phyloP scores from a whole-genome alignment of 2,888 invertebrate genomes.

The Ophioninae sp. region DNA sequence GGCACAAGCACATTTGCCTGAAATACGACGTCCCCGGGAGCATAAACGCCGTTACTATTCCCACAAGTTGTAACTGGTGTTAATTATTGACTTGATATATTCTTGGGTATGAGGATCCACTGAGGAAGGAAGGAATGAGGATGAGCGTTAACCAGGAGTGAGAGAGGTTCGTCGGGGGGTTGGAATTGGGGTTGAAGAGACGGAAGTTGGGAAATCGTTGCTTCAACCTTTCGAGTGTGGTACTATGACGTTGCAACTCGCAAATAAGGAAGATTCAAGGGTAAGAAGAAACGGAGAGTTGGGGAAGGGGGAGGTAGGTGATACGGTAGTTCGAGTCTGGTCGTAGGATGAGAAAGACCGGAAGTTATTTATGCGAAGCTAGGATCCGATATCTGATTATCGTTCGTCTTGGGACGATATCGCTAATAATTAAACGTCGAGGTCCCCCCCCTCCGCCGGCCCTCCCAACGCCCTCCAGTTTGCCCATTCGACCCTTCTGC shows the following conservation, averaged over 20 bases:
- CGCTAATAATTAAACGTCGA: slow-evolving; percentile 77
- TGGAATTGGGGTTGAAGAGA: slow-evolving; percentile 37
- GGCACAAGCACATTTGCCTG: slow-evolving; percentile 79
- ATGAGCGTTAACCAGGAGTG: slow-evolving; percentile 18
- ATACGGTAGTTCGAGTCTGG: slow-evolving; percentile 56
- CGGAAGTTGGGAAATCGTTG: slow-evolving; percentile 56
- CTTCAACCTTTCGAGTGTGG: slow-evolving; percentile 35
- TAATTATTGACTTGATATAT: slow-evolving; percentile 80
- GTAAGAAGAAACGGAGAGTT: slow-evolving; percentile 1
- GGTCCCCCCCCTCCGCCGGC: slow-evolving; percentile 52
- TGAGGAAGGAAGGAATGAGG: slow-evolving; percentile 41
- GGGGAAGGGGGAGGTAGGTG: slow-evolving; percentile 25
- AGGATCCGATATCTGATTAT: slow-evolving; percentile 78
- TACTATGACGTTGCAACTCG: slow-evolving; percentile 47
- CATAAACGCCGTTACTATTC: slow-evolving; percentile 80
- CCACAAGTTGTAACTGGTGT: slow-evolving; percentile 81
- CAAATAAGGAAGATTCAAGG: slow-evolving; percentile 24
- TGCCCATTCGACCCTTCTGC: slow-evolving; percentile 51
- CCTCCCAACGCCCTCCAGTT: slow-evolving; percentile 38
- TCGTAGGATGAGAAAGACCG: slow-evolving; percentile 37
- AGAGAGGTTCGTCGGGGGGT: background rate
- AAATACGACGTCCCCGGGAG: slow-evolving; percentile 81
- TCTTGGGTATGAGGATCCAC: slow-evolving; percentile 55
- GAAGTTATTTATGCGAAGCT: slow-evolving; percentile 73
- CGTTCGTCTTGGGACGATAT: slow-evolving; percentile 76